Evolutionary conservation across 2,888 invertebrate species (phyloP), one percentile per base, ranked within the genome.

Genomic region (Zeuzera pyrina): DNA sequence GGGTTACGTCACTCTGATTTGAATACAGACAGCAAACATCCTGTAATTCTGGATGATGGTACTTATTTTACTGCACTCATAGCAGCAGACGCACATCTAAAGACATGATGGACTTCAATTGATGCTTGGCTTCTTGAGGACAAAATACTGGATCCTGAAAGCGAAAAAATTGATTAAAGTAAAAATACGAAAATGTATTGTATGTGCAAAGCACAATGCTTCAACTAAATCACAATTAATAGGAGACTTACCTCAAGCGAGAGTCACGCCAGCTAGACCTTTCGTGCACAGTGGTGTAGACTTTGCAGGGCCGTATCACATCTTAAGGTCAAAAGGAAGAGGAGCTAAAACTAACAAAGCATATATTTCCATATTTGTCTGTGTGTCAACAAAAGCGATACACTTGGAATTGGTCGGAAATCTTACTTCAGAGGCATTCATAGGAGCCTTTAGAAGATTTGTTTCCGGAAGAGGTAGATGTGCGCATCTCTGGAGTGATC

Each of bases 381-480:
- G 42, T 14, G 33, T 43, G 32, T 12, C 34, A 2, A 39, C 39
- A 1, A 42, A 42, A 24, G 41, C 42, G 2, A 27, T 38, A 1
- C 39, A 42, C 16, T 11, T 42, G 5, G 44, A 42, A 15, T 15
- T 40, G 7, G 44, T 45, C 1, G 32, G 32, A 6, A 36, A 41
- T 27, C n/a, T 44, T 7, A 34, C 35, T 2, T 32, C 44, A 11
- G 31, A 31, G 3, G 12, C 38, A 2, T 44, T 42, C 15, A 29
- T 42, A 7, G 42, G 30, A 2, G 43, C 42, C 1, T 44, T 44
- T 12, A 27, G 32, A 31, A 26, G 45, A 16, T 43, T 45, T 32
- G 33, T 33, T 2, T 21, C 45, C 2, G 30, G 45, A 10, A 30
- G 41, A 31, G 45, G 45, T 11, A 30, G 19, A 11, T 40, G 38